Evolutionary conservation across 2,113 vertebrate species (phyloP), one percentile per base, ranked within the genome.

Genomic region (Anoura caudifer): DNA sequence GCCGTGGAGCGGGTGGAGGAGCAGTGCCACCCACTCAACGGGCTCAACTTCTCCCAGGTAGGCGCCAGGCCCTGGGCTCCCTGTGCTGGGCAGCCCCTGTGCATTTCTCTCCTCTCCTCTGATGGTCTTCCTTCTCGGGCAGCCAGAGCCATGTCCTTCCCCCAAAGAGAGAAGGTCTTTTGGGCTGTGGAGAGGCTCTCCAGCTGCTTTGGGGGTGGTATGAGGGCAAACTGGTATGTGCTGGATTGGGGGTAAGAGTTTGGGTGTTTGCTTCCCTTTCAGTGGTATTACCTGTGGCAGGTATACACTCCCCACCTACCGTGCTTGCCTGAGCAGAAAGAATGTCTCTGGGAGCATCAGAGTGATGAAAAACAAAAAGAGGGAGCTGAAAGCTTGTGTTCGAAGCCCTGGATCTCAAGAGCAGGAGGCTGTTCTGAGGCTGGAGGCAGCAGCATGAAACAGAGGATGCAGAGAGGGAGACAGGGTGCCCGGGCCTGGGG

Each of bases 41-140:
- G 99, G 54, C 99, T 99, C 97, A 99, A 99, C 98, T 99, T 99
- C 98, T 99, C 99, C 96, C 99, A 99, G 99, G 99, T 99, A 99
- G 91, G 92, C 52, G 2, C 0, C 4, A 0, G 10, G 72, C 45
- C 0, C 52, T 47, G 0, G 6, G 38, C 33, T 26, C 43, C 31
- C 26, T 0, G 20, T 24, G 63, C 72, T 4, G 8, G n/a, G 69
- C 24, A 13, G n/a, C 56, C 65, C 9, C 36, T 7, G 2, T 1
- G 70, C 3, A 1, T 56, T 54, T 36, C 4, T 14, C 19, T 47
- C 41, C 26, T 85, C 52, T 43, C 24, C 47, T 70, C 47, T 28
- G 69, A 26, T 0, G 2, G 26, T 43, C 70, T 67, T 84, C 59
- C 26, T 87, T 61, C 26, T 73, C 31, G 0, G 14, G 45, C 26